Evolutionary conservation across 2,113 vertebrate species (phyloP).

Genomic region (Saguinus midas): DNA sequence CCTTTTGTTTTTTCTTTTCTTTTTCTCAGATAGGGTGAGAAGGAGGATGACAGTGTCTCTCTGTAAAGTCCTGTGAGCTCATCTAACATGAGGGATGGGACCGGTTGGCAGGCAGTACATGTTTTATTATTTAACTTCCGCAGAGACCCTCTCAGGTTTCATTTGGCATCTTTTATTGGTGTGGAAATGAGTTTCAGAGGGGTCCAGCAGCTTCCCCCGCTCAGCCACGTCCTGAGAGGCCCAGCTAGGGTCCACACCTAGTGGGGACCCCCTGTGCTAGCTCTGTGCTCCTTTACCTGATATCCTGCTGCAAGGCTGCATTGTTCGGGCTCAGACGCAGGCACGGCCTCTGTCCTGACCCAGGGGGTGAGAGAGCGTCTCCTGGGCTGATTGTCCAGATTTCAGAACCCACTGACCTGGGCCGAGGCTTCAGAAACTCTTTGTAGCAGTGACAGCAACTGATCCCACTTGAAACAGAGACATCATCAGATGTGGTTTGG

Average conservation of each 20-base stretch:
- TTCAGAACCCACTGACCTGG: background rate
- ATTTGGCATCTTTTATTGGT: background rate
- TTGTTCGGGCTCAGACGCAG: too few species aligned
- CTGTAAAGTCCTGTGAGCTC: background rate
- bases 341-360: rapidly evolving
- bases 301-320: too few species aligned
- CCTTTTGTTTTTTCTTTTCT: background rate
- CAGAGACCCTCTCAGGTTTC: background rate
- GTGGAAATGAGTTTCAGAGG: background rate
- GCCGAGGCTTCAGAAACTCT: background rate
- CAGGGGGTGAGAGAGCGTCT: background rate
- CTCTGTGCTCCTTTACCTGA: background rate
- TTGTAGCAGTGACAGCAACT: too few species aligned
- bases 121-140: background rate
- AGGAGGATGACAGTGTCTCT: background rate
- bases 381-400: rapidly evolving
- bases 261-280: background rate
- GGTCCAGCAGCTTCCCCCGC: background rate
- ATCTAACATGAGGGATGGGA: background rate
- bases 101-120: background rate
- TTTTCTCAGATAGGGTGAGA: background rate
- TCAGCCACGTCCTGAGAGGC: rapidly evolving
- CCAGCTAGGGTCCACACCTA: rapidly evolving
- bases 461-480: background rate
- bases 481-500: background rate